Base-by-base conservation (phyloP, 2,888 invertebrate species). In the Helobdella robusta region DNA sequence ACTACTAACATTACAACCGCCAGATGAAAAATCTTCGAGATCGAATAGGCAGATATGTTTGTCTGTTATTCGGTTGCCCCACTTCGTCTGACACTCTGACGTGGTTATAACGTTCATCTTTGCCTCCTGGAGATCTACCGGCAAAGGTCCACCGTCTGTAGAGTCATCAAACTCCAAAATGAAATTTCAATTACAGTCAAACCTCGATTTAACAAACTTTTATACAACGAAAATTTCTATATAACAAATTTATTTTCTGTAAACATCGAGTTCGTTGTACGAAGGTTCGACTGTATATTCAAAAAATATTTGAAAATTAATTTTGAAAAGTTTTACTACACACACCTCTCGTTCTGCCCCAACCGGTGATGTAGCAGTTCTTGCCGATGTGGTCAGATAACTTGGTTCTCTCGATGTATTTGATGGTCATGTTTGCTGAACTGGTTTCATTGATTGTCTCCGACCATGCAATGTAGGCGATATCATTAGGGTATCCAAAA, bases 341-440 rank as follows among this genome's bases (percentile, higher is more conserved):
- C 66, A 36, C 54, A 66, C 66, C 66, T 3, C n/a, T 5, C 23
- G 52, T n/a, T 50, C 64, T 58, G 2, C 67, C 67, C 67, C 67
- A 67, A 11, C 67, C 67, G 30, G 64, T 59, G 58, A 67, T 67
- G 52, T 35, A 30, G 59, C 67, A 67, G 36, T 11, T 64, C 52
- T 34, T 28, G n/a, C 67, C 67, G 2, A 44, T 50, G 25, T 40
- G 52, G 35, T 63, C 59, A 23, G 48, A 48, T 6, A 18, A 15
- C 6, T 46, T 35, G 28, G 66, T 44, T 48, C 66, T 52, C 23
- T 32, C 2, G 50, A 66, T 58, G 56, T 54, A 44, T n/a, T 62
- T 50, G 0, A 60, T 20, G 56, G 58, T 66, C 36, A 60, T 15
- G 23, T 60, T 60, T 25, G 28, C 52, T 8, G 58, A 25, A 15